These are phyloP conservation scores for Hyles euphorbiae DNA, from an alignment of 1,140 invertebrate genomes.

Conservation along the genomic window DNA sequence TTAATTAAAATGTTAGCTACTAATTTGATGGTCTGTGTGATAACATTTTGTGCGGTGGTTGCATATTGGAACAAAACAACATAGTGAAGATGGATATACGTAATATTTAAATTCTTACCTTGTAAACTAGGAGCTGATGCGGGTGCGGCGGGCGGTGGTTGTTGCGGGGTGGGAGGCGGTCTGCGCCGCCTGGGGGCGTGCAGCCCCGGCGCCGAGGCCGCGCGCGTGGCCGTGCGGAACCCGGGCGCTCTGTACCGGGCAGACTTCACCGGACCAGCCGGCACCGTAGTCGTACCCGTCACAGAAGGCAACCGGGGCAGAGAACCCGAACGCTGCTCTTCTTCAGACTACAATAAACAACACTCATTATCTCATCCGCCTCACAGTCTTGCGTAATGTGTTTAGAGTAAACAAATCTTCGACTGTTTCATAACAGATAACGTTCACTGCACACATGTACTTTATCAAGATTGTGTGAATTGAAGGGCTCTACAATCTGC, in stretches of 20 bases:
- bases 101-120: constrained; percentile 32
- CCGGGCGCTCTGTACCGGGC: constrained; percentile 91
- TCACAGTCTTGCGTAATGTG: too few species aligned
- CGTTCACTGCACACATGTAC: too few species aligned
- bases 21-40: too few species aligned
- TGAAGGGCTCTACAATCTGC: constrained; percentile 4
- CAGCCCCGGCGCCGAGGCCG: constrained; percentile 83
- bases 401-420: too few species aligned
- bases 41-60: too few species aligned
- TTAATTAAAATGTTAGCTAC: too few species aligned
- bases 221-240: constrained; percentile 81
- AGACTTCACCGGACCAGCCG: constrained; percentile 83
- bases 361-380: not conserved
- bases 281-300: constrained; percentile 70
- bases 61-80: not conserved
- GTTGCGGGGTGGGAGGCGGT: constrained; percentile 75
- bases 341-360: constrained; percentile 70
- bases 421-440: too few species aligned
- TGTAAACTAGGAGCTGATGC: constrained; percentile 60
- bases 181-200: constrained; percentile 76
- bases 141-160: constrained; percentile 50
- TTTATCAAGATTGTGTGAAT: not conserved
- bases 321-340: constrained; percentile 85
- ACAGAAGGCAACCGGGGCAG: constrained; percentile 82
- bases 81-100: not conserved